Evolutionary conservation across 2,888 invertebrate genomes (phyloP).

Genomic region (Troides helena): DNA sequence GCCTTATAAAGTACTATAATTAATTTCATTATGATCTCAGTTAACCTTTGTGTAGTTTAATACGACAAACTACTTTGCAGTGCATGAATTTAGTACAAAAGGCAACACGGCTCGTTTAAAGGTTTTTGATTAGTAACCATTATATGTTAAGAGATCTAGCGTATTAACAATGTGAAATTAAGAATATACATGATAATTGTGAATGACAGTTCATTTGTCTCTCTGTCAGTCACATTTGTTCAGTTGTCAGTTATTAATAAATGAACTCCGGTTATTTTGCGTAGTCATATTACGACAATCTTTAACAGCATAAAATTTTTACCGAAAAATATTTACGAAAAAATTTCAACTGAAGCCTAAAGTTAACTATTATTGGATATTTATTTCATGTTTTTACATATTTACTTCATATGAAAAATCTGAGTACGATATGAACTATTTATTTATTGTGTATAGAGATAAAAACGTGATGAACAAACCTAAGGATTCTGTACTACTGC

Average conservation of each 20-base stretch:
- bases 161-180: conserved; percentile 12
- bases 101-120: conserved; percentile 4
- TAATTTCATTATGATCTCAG: conserved; percentile 32
- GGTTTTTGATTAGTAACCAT: conserved; percentile 22
- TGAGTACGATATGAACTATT: no score
- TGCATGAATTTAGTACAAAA: conserved; percentile 12
- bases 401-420: no score
- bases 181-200: background rate
- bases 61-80: conserved; percentile 31
- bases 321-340: no score
- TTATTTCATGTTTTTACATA: no score
- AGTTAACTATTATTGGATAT: no score
- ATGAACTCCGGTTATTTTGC: background rate
- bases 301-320: no score
- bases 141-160: background rate
- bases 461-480: no score
- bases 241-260: background rate
- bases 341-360: no score
- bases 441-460: no score
- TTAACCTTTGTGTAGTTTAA: conserved; percentile 34
- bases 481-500: no score
- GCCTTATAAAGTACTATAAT: background rate
- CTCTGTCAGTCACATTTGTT: background rate
- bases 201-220: conserved; percentile 10
- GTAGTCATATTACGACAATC: no score